These are phyloP conservation scores for Amphimallon solstitiale DNA, from an alignment of 2,888 invertebrate species.

Conservation along the genomic window DNA sequence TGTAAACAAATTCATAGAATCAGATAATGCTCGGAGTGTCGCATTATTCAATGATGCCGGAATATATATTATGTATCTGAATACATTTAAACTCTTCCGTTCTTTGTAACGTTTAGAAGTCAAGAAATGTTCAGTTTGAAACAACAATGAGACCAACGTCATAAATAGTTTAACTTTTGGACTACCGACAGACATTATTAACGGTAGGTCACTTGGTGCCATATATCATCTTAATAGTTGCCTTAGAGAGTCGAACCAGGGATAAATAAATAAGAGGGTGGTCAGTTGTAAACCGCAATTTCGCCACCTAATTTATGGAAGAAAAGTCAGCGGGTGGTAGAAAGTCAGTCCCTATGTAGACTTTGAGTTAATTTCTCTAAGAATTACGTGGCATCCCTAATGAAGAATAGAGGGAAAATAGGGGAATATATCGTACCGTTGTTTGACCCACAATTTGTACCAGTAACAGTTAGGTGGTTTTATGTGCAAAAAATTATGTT, in stretches of 20 bases:
- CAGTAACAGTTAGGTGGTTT: not conserved
- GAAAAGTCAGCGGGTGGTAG: constrained; percentile 31
- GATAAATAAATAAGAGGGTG: constrained; percentile 44
- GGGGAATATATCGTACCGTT: not conserved
- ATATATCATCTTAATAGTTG: constrained; percentile 17
- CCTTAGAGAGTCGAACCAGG: constrained; percentile 31
- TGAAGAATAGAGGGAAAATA: not conserved
- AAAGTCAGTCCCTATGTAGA: constrained; percentile 36
- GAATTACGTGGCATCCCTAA: not conserved
- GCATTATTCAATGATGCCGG: no score
- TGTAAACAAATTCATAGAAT: no score
- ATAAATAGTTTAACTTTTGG: not conserved
- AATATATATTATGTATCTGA: no score
- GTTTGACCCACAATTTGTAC: no score
- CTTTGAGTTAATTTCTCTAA: not conserved
- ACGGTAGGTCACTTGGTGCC: constrained; percentile 20
- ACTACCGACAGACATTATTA: constrained; percentile 11
- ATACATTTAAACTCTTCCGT: no score
- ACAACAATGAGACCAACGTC: not conserved
- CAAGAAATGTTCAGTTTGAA: not conserved
- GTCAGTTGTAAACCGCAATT: constrained; percentile 53
- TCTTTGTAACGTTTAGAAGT: no score
- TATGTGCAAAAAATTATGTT: no score
- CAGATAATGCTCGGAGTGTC: no score
- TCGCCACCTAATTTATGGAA: constrained; percentile 39